These are phyloP conservation scores for Phyto melanocephala DNA, from an alignment of 2,888 invertebrate species.

Conservation along the genomic window DNA sequence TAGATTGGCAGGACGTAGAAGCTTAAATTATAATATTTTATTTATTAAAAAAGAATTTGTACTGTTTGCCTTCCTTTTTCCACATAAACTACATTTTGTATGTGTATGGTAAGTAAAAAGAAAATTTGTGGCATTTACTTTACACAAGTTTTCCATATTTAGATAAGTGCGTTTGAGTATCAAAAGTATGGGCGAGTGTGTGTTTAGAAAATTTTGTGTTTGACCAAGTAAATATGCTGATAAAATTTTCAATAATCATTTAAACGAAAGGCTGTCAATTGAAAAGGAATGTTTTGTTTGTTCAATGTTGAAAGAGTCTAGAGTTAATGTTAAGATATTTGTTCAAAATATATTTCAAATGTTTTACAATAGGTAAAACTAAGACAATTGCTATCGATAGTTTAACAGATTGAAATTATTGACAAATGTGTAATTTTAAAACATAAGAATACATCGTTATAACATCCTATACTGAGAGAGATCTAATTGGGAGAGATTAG, in stretches of 20 bases:
- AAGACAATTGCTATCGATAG: neutral
- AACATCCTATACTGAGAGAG: too few relatives aligned
- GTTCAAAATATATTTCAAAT: neutral
- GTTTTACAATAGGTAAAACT: neutral
- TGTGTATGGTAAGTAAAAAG: neutral
- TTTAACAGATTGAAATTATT: neutral
- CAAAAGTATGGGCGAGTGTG: neutral
- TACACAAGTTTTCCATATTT: neutral
- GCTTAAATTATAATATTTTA: too few relatives aligned
- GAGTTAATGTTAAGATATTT: too few relatives aligned
- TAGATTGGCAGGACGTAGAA: too few relatives aligned
- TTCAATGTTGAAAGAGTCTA: slow-evolving; percentile 3
- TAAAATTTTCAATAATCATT: slow-evolving; percentile 44
- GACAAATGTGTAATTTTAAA: neutral
- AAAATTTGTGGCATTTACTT: neutral
- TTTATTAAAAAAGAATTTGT: too few relatives aligned
- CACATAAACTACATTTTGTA: neutral
- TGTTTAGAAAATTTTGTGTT: slow-evolving; percentile 13
- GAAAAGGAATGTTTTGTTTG: slow-evolving; percentile 17
- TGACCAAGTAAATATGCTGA: slow-evolving; percentile 54
- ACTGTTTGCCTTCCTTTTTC: neutral
- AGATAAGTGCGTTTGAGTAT: neutral
- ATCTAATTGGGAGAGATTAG: too few relatives aligned
- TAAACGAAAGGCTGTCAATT: slow-evolving; percentile 5
- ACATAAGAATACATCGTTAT: too few relatives aligned